phyloP scores from a whole-genome alignment of 2,888 invertebrate genomes.

The Calameuta filiformis region DNA sequence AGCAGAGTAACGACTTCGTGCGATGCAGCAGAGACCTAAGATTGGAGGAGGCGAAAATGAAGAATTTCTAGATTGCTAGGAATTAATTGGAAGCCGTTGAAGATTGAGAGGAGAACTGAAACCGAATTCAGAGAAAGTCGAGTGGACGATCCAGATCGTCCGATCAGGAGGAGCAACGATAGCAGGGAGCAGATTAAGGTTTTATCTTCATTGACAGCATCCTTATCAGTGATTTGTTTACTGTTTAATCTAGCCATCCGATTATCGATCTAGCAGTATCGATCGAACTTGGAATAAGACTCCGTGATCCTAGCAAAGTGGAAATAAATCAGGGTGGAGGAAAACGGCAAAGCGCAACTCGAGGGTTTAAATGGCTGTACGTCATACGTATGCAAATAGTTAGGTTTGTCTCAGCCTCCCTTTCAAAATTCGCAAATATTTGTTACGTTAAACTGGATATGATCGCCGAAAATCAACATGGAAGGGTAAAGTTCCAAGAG shows the following conservation, averaged over 20 bases:
- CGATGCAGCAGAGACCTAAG: background rate
- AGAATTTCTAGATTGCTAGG: background rate
- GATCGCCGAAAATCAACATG: constrained; percentile 48
- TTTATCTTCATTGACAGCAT: too few species aligned
- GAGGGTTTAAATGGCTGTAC: background rate
- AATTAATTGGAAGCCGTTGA: background rate
- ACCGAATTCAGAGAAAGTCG: background rate
- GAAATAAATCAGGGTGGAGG: too few species aligned
- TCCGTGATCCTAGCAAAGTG: too few species aligned
- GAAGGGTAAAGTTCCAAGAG: background rate
- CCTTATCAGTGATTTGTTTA: too few species aligned
- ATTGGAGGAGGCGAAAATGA: background rate
- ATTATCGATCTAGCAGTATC: too few species aligned
- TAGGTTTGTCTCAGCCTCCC: constrained; percentile 14
- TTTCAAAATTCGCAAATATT: constrained; percentile 46
- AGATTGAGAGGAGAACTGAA: background rate
- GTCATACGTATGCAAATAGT: constrained; percentile 40
- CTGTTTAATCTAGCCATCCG: too few species aligned
- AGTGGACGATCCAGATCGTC: too few species aligned
- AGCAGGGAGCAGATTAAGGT: too few species aligned
- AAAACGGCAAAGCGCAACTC: too few species aligned
- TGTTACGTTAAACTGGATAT: constrained; percentile 41
- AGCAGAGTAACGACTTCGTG: background rate
- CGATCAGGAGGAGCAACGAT: too few species aligned
- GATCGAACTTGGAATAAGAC: too few species aligned